These are phyloP conservation scores for Monodelphis domestica DNA, from an alignment of 2,797 vertebrate species.

Conservation along the genomic window DNA sequence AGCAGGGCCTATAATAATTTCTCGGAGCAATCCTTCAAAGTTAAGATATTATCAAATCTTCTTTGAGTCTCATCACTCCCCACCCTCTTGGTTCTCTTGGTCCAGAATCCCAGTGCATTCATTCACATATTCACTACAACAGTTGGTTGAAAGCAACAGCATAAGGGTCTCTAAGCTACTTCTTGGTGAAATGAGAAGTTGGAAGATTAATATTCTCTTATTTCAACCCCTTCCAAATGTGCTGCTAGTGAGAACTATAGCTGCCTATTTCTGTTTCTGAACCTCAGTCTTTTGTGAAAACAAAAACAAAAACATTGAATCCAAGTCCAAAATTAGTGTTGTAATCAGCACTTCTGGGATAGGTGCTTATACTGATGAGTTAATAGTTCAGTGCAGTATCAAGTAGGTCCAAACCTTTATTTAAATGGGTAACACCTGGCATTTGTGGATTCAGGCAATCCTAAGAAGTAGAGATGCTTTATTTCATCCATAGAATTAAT, in stretches of 20 bases:
- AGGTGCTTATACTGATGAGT: background rate
- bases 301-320: background rate
- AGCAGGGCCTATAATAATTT: background rate
- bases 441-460: background rate
- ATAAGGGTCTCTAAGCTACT: background rate
- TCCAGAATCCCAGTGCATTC: background rate
- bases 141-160: background rate
- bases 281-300: slow-evolving; percentile 28
- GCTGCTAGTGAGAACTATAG: slow-evolving; percentile 16
- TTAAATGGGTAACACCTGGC: background rate
- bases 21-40: background rate
- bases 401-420: slow-evolving; percentile 25
- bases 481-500: background rate
- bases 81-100: background rate
- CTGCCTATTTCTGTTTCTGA: slow-evolving; percentile 30
- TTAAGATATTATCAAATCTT: background rate
- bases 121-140: background rate
- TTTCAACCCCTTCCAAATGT: background rate
- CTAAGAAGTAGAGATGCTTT: background rate
- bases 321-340: background rate
- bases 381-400: background rate
- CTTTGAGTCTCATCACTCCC: background rate
- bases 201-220: slow-evolving; percentile 29
- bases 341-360: background rate
- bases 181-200: slow-evolving; percentile 10